phyloP scores from a whole-genome alignment of 2,888 invertebrate genomes.

The Pammene aurita region DNA sequence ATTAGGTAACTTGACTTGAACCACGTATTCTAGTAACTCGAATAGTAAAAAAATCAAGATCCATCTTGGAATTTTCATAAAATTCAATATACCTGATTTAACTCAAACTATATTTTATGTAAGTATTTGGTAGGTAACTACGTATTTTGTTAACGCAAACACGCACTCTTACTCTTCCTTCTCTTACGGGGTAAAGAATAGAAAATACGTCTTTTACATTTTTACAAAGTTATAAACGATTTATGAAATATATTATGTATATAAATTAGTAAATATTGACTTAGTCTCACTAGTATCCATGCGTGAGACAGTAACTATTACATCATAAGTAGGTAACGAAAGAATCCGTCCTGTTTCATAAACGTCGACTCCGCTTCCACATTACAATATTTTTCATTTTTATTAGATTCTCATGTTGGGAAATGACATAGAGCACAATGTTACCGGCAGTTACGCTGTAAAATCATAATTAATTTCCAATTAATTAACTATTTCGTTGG shows the following conservation, averaged over 20 bases:
- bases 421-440: slow-evolving; percentile 56
- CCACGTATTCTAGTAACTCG: too few relatives aligned
- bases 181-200: too few relatives aligned
- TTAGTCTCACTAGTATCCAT: slow-evolving; percentile 36
- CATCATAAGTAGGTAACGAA: slow-evolving; percentile 46
- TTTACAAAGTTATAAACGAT: background rate
- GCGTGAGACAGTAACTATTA: slow-evolving; percentile 53
- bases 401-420: slow-evolving; percentile 53
- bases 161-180: too few relatives aligned
- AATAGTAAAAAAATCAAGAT: too few relatives aligned
- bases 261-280: slow-evolving; percentile 3
- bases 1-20: too few relatives aligned
- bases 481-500: slow-evolving; percentile 53
- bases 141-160: too few relatives aligned
- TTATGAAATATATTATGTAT: background rate
- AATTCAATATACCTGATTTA: too few relatives aligned
- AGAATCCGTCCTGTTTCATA: slow-evolving; percentile 51
- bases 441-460: slow-evolving; percentile 50
- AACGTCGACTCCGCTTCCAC: slow-evolving; percentile 48
- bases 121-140: too few relatives aligned
- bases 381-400: slow-evolving; percentile 50
- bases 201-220: too few relatives aligned
- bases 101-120: too few relatives aligned
- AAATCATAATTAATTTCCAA: slow-evolving; percentile 54
- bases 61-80: too few relatives aligned